Percentiles rank a stretch among this genome's conserved stretches.
Conservation (phyloP, 2,797 vertebrate genomes). For the Malacoctenus gilli region DNA sequence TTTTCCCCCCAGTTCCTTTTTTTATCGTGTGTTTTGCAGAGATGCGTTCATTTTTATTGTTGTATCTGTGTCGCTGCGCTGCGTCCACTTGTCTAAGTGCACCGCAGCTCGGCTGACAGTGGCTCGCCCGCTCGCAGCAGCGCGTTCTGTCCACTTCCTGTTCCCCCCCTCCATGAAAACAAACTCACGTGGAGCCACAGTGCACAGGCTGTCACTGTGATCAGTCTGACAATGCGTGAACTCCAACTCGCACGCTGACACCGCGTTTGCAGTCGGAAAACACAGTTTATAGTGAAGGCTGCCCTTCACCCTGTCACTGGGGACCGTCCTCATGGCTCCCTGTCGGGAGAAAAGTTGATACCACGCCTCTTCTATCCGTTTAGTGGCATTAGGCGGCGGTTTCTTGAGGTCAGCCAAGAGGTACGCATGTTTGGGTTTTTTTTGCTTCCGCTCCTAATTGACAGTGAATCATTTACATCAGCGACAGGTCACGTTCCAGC, state of each 20-base stretch:
- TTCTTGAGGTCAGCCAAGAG: constrained; percentile 62
- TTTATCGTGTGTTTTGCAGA: too few species aligned
- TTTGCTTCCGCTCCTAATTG: constrained; percentile 50
- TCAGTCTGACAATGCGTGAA: constrained; percentile 14
- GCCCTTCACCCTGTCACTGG: constrained; percentile 28
- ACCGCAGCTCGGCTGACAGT: constrained; percentile 6
- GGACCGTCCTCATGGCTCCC: not conserved
- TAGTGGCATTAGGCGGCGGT: constrained; percentile 47
- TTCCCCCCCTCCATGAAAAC: constrained; percentile 74
- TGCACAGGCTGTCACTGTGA: constrained; percentile 39
- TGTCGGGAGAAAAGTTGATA: constrained; percentile 38
- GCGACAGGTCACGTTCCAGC: constrained; percentile 73
- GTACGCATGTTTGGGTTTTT: constrained; percentile 49
- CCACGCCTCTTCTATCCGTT: constrained; percentile 29
- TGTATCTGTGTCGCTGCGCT: constrained; percentile 9
- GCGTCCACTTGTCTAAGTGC: constrained; percentile 11
- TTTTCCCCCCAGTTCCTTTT: too few species aligned
- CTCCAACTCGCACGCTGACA: not conserved
- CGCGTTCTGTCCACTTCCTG: constrained; percentile 71
- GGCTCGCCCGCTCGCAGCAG: constrained; percentile 25
- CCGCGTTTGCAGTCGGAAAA: not conserved
- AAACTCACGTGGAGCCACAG: constrained; percentile 80
- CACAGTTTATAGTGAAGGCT: not conserved
- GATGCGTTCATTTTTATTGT: too few species aligned
- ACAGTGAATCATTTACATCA: constrained; percentile 72